These are phyloP conservation scores for Spodoptera littoralis DNA, from an alignment of 2,888 invertebrate species.

Conservation along the genomic window DNA sequence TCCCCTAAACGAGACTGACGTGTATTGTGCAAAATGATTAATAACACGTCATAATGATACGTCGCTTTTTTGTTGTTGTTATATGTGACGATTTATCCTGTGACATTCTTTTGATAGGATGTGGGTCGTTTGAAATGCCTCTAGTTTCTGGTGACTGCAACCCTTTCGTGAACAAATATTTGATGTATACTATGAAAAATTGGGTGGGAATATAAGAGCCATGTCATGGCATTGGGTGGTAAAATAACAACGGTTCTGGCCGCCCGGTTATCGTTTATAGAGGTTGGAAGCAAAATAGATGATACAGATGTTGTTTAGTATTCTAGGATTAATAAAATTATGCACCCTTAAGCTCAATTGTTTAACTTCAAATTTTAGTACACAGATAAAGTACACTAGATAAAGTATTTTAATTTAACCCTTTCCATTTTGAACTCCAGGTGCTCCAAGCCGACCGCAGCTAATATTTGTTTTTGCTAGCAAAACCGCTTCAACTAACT, in stretches of 20 bases:
- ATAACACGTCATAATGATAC: constrained; percentile 81
- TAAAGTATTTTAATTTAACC: constrained; percentile 31
- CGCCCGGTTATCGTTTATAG: no score
- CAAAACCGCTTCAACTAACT: constrained; percentile 38
- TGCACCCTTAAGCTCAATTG: neutral
- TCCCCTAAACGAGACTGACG: constrained; percentile 73
- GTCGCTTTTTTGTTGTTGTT: constrained; percentile 72
- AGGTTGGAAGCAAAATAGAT: no score
- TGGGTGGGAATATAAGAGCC: no score
- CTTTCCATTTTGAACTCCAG: constrained; percentile 30
- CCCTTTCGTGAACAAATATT: constrained; percentile 14
- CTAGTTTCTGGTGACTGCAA: constrained; percentile 38
- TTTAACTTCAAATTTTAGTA: constrained; percentile 1
- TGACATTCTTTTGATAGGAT: constrained; percentile 79
- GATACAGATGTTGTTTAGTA: no score
- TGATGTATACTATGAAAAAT: neutral
- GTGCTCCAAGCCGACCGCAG: constrained; percentile 26
- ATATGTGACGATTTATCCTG: constrained; percentile 62
- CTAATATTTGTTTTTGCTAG: constrained; percentile 41
- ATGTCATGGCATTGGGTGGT: no score
- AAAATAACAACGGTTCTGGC: no score
- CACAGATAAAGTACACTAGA: neutral
- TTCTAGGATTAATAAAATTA: no score
- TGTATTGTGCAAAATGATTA: constrained; percentile 86
- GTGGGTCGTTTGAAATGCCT: constrained; percentile 67